Percentiles rank a stretch among this genome's conserved stretches.
phyloP scores from a whole-genome alignment of 2,113 vertebrate species.

The Reinhardtius hippoglossoides region DNA sequence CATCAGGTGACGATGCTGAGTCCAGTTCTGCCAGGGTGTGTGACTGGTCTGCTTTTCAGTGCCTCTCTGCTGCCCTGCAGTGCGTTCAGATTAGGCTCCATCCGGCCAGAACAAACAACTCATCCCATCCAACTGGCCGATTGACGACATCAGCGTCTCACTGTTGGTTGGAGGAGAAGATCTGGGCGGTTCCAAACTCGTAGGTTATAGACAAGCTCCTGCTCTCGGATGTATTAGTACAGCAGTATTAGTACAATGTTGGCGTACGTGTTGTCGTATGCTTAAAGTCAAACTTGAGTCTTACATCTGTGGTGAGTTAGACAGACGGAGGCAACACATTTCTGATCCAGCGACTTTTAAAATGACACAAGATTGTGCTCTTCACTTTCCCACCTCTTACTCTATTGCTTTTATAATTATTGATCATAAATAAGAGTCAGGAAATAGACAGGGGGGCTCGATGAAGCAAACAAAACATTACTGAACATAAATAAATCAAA shows the following conservation, averaged over 20 bases:
- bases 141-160: conserved; percentile 31
- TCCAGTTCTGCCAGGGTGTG: conserved; percentile 52
- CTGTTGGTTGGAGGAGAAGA: conserved; percentile 38
- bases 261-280: conserved; percentile 23
- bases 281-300: conserved; percentile 48
- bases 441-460: conserved; percentile 24
- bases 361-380: conserved; percentile 89
- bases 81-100: conserved; percentile 58
- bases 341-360: conserved; percentile 78
- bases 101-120: conserved; percentile 25
- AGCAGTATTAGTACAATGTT: conserved; percentile 26
- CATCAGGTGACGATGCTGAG: conserved; percentile 27
- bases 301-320: conserved; percentile 56
- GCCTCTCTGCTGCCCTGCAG: conserved; percentile 78
- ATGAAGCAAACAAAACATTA: conserved; percentile 61
- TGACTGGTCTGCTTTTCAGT: conserved; percentile 67
- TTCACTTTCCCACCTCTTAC: conserved; percentile 83
- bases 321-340: conserved; percentile 83
- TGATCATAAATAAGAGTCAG: conserved; percentile 78
- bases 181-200: conserved; percentile 47
- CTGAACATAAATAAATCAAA: conserved; percentile 80
- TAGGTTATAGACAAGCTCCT: conserved; percentile 41
- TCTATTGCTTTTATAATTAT: conserved; percentile 94
- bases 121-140: conserved; percentile 25
- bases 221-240: conserved; percentile 31